A percentile compares a stretch with the other conserved stretches of the same genome.
Conservation (phyloP, 2,113 vertebrate species). For the Heterochromis multidens region DNA sequence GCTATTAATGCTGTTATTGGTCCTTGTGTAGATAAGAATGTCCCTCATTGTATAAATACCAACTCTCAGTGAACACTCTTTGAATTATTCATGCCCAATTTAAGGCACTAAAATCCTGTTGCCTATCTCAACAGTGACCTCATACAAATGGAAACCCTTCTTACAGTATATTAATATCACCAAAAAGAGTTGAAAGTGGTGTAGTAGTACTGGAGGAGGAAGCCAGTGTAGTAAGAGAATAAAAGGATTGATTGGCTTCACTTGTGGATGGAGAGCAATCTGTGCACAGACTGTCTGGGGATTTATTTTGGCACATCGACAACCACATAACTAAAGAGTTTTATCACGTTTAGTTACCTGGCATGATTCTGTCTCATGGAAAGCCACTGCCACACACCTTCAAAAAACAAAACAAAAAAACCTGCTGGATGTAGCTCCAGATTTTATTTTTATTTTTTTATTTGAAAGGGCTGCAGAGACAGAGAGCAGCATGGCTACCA, state of each 20-base stretch:
- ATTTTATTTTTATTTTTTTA: background rate
- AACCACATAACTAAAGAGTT: background rate
- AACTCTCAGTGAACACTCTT: background rate
- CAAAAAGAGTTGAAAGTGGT: background rate
- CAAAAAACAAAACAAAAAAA: background rate
- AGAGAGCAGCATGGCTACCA: background rate
- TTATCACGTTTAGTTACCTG: background rate
- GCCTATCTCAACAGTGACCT: background rate
- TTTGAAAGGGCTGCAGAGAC: background rate
- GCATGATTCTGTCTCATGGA: background rate
- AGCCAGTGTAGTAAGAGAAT: slow-evolving; percentile 26
- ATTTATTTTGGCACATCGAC: slow-evolving; percentile 16
- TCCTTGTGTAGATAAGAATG: background rate
- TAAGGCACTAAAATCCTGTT: background rate
- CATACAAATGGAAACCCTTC: slow-evolving; percentile 6
- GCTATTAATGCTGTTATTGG: slow-evolving; percentile 6
- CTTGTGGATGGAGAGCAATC: slow-evolving; percentile 32
- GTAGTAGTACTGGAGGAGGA: slow-evolving; percentile 27
- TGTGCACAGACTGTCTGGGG: slow-evolving; percentile 47
- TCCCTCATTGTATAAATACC: background rate
- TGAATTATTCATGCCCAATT: slow-evolving; percentile 45
- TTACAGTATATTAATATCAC: slow-evolving; percentile 13
- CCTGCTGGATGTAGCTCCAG: background rate
- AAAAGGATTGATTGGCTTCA: slow-evolving; percentile 37
- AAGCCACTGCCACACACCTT: background rate